Evolutionary conservation across 1,140 invertebrate genomes (phyloP), one percentile per base, ranked within the genome.

Genomic region (Drosophila ambigua): DNA sequence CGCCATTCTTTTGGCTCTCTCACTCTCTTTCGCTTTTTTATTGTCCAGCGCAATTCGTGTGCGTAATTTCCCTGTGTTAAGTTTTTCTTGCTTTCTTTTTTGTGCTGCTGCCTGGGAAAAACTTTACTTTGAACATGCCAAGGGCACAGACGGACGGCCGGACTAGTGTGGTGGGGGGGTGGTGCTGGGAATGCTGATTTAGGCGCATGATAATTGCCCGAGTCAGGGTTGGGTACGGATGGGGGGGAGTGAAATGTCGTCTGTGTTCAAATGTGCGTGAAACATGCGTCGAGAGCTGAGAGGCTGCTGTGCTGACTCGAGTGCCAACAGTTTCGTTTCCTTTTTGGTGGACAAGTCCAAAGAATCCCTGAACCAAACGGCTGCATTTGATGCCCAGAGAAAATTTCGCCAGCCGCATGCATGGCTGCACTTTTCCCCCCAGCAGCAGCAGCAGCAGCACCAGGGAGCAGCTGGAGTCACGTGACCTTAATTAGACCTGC

Each of bases 41-140:
- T 87, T 85, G 82, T 79, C 83, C 82, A 87, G 78, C 77, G 78
- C 66, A 87, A 82, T 87, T 87, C 82, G 82, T 87, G 82, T 87
- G 81, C 81, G 77, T 85, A 85, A 85, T 85, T 85, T 77, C 62
- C 82, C 44, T 81, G 65, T 85, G 81, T 81, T 85, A 74, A 85
- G 81, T 77, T 82, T 49, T 52, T 45, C 60, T 61, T 51, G 45
- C 28, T 60, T 60, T 75, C 43, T 15, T 46, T 62, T 58, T 69
- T 69, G 59, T 39, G 35, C 35, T 35, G 53, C 46, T 45, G 59
- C 72, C 60, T 65, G 79, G 62, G 57, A 65, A 84, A 76, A 84
- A 84, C 72, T 82, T 85, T 73, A 55, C 79, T 83, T 83, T 83
- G 79, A 78, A 74, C 68, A 69, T 45, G 41, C 43, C 55, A 53